These are phyloP conservation scores for Osedax fenrisi DNA, from an alignment of 2,888 invertebrate species.

Conservation along the genomic window DNA sequence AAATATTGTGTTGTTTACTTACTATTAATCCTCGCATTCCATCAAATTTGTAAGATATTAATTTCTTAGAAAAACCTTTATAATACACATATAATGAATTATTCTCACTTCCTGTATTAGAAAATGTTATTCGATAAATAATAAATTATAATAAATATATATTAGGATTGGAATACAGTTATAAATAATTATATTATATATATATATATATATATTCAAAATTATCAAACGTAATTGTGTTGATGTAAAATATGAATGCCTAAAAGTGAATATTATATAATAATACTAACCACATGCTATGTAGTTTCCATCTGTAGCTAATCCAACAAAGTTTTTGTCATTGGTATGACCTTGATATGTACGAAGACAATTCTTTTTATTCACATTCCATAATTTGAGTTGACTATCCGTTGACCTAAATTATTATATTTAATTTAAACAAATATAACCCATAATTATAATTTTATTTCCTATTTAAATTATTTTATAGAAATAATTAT, in stretches of 20 bases:
- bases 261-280: too few relatives aligned
- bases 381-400: slow-evolving; percentile 77
- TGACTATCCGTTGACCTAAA: slow-evolving; percentile 72
- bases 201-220: too few relatives aligned
- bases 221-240: too few relatives aligned
- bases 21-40: slow-evolving; percentile 60
- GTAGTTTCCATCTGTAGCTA: slow-evolving; percentile 80
- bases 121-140: not conserved
- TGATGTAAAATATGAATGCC: too few relatives aligned
- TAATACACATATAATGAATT: slow-evolving; percentile 84
- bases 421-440: too few relatives aligned
- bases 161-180: too few relatives aligned
- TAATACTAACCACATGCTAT: slow-evolving; percentile 67
- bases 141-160: too few relatives aligned
- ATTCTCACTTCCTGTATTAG: slow-evolving; percentile 63
- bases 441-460: too few relatives aligned
- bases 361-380: slow-evolving; percentile 62
- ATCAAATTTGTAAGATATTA: slow-evolving; percentile 76
- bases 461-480: too few relatives aligned
- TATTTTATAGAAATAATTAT: not conserved
- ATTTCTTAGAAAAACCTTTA: slow-evolving; percentile 71
- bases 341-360: slow-evolving; percentile 82
- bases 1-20: not conserved
- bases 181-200: too few relatives aligned
- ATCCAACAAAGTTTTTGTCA: slow-evolving; percentile 87